Evolutionary conservation across 2,797 vertebrate species (phyloP), one percentile per base, ranked within the genome.

Genomic region (Pangasius sanitwongsei): DNA sequence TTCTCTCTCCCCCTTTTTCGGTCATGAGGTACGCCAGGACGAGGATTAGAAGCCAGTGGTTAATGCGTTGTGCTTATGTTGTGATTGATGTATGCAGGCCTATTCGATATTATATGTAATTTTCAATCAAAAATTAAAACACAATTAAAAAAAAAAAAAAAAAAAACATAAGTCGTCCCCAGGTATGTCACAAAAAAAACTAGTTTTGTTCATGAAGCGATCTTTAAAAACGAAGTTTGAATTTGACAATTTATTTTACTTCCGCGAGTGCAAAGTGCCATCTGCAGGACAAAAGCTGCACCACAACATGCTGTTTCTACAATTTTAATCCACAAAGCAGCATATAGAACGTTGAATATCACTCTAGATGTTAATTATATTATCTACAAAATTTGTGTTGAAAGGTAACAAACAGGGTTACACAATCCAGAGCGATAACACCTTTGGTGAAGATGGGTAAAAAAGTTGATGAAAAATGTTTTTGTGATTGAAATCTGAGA

Each of bases 211-310:
- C 1, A 1, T 57, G 18, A 13, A 41, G 34, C 18, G 31, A 81
- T 37, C 0, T 81, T 59, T 81, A 37, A 48, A 48, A 28, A 50
- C 41, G 31, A 41, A 1, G 7, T 67, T 50, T 69, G 7, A 18
- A 83, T 59, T 20, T 9, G 3, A 34, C 15, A 2, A 53, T 69
- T 85, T 70, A 7, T 53, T 53, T 69, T 11, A 70, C 65, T 69
- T 70, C 63, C 44, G 8, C 44, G n/a, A 53, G 83, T 25, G 48
- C 28, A 70, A 85, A 85, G 67, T 55, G 83, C 31, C 83, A 70
- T 28, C 83, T 72, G 83, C 65, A 85, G 83, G 67, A 70, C 23
- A 85, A 72, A 70, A 55, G 20, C 5, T 37, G 44, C n/a, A 70
- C 20, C 70, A 25, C 44, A 85, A 55, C 16, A 37, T 53, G 8